A percentile compares a stretch with the other conserved stretches of the same genome.
These are phyloP conservation scores for Clarias platycephalus DNA, from an alignment of 2,797 vertebrate genomes.

Conservation along the genomic window DNA sequence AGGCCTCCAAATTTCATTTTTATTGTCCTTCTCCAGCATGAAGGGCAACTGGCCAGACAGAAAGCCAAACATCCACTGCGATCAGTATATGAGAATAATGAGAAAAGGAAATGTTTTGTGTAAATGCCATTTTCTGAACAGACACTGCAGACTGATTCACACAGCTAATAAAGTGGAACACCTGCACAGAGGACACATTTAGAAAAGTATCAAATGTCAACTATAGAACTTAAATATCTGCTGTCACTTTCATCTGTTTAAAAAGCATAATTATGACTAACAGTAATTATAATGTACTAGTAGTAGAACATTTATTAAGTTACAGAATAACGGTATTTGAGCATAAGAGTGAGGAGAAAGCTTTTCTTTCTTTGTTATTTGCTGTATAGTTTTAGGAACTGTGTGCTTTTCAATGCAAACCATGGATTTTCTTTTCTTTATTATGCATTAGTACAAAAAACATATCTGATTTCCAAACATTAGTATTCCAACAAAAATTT, in stretches of 20 bases:
- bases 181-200: constrained; percentile 5
- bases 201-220: not conserved
- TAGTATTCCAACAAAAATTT: no score
- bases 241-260: not conserved
- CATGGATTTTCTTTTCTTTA: no score
- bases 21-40: constrained; percentile 70
- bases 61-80: constrained; percentile 44
- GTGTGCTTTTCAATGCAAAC: no score
- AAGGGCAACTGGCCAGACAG: constrained; percentile 70
- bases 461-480: no score
- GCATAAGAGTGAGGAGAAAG: not conserved
- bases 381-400: not conserved
- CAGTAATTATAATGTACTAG: not conserved
- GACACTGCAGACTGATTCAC: constrained; percentile 37
- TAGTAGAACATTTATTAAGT: not conserved
- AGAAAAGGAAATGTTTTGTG: constrained; percentile 42
- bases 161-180: constrained; percentile 36
- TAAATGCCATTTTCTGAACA: constrained; percentile 30
- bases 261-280: not conserved
- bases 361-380: not conserved
- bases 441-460: no score
- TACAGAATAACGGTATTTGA: not conserved
- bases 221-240: not conserved
- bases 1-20: constrained; percentile 67
- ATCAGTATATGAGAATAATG: constrained; percentile 41